These are phyloP conservation scores for Pseudorectes ferrugineus DNA, from an alignment of 2,113 vertebrate species.

Conservation along the genomic window DNA sequence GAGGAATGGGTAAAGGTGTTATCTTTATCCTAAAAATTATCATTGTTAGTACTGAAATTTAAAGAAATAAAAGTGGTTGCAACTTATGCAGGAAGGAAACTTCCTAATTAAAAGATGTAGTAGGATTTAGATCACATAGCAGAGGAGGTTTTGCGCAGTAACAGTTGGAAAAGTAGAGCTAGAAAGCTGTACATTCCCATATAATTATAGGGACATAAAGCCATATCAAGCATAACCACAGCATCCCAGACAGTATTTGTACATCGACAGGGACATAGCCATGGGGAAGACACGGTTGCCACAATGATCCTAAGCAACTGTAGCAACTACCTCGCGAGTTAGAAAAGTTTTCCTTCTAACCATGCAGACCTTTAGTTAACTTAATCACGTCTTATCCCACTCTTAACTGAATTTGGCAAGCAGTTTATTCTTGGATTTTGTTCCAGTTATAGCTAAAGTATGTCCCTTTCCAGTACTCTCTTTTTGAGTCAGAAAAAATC, in stretches of 20 bases:
- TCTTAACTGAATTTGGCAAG: background rate
- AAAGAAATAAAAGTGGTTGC: background rate
- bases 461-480: background rate
- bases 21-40: background rate
- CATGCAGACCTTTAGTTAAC: background rate
- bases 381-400: background rate
- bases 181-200: background rate
- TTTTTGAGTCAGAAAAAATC: background rate
- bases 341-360: background rate
- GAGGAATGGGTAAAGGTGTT: background rate
- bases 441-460: background rate
- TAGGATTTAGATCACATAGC: background rate
- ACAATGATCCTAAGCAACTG: background rate
- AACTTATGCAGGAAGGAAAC: background rate
- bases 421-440: background rate
- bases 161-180: background rate
- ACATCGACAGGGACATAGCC: rapidly evolving
- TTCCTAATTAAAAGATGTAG: background rate
- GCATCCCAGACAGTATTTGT: background rate
- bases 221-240: background rate
- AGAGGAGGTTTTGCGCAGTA: background rate
- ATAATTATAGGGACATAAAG: background rate
- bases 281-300: background rate
- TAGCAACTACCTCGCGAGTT: background rate
- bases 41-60: background rate